Base-by-base conservation (phyloP, 2,113 vertebrate genomes). In the Xiphophorus hellerii region DNA sequence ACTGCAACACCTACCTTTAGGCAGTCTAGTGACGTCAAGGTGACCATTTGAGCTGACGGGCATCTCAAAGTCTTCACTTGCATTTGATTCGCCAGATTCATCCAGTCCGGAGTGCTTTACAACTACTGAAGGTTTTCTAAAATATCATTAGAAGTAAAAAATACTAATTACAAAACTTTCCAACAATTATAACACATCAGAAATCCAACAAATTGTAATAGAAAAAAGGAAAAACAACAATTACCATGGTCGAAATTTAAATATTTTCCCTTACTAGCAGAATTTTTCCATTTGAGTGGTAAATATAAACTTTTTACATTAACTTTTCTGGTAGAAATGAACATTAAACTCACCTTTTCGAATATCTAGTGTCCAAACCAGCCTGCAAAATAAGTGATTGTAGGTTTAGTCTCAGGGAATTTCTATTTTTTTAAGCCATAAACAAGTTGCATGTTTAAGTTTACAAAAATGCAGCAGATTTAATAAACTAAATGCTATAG, bases 31-130 rank as follows among this genome's bases (percentile, higher is more conserved):
- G 87, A 96, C 89, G 94, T 97, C 96, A 80, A 95, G 93, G 85
- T 94, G 95, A 0, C 96, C 96, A 82, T 97, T 97, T 71, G 95
- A 94, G 62, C 93, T 95, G 73, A 95, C 35, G 37, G 95, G 95
- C 62, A 91, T 66, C 75, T 92, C 87, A 69, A 96, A 90, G 78
- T 96, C 95, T 77, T 95, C 92, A 76, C 90, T 94, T 87, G 95
- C 96, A 85, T 96, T 95, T 27, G 94, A 92, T 28, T 82, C 89
- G 64, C 96, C 96, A 48, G 97, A 97, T 89, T 98, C 97, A 82
- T 98, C 97, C 72, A 97, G 93, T 75, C 97, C 97, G 71, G 96
- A 94, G 70, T 98, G 97, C 78, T 97, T 98, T 83, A 94, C 96
- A 82, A 99, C 97, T 89, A 98, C 76, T 82, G 93, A 92, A 58